Evolutionary conservation across 2,113 vertebrate genomes (phyloP).

Genomic region (Falcunculus frontatus): DNA sequence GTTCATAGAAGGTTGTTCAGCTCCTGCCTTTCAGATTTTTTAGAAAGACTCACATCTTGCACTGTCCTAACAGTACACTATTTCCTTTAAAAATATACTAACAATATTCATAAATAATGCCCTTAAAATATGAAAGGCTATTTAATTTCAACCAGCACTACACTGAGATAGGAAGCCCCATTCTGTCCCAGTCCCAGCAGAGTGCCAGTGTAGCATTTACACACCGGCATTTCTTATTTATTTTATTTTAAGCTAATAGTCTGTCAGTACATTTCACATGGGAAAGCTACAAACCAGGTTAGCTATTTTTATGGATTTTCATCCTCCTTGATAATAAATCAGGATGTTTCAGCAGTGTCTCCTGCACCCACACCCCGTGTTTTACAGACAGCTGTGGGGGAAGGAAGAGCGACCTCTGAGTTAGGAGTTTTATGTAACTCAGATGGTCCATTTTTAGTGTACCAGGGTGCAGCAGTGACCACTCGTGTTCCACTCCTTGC

Average conservation of each 20-base stretch:
- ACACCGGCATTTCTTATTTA: not conserved
- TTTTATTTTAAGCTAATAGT: not conserved
- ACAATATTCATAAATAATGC: not conserved
- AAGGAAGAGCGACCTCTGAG: not conserved
- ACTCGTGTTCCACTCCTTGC: not conserved
- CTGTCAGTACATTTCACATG: not conserved
- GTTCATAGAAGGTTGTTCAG: fast-evolving
- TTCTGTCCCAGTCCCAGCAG: not conserved
- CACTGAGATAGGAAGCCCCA: not conserved
- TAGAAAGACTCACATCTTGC: not conserved
- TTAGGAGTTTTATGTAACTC: not conserved
- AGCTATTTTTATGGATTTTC: not conserved
- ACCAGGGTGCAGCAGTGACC: not conserved
- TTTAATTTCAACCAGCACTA: not conserved
- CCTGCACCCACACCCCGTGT: not conserved
- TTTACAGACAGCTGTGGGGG: not conserved
- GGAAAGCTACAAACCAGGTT: not conserved
- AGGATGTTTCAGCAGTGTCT: not conserved
- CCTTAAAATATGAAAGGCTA: not conserved
- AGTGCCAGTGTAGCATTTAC: not conserved
- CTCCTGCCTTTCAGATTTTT: not conserved
- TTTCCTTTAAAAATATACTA: not conserved
- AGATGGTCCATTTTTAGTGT: not conserved
- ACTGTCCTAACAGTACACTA: not conserved
- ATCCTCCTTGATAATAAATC: not conserved